Base-by-base conservation (phyloP, 2,797 vertebrate genomes). In the Macrochelys suwanniensis region DNA sequence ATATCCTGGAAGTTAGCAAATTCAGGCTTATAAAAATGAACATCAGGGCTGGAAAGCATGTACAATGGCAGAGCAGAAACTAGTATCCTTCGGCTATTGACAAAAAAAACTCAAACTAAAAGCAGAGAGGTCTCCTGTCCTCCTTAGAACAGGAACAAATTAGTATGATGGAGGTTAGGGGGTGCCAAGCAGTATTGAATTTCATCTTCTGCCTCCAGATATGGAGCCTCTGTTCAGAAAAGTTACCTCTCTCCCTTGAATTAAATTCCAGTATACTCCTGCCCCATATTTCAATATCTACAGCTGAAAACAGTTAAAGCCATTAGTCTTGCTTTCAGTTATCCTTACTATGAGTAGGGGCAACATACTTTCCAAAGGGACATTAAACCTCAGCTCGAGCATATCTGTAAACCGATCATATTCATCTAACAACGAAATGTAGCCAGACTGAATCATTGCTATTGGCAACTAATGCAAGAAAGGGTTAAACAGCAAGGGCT, bases 401-500 rank as follows among this genome's bases (percentile, higher is more conserved):
- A 16, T 10, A n/a, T 65, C 37, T 11, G 7, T 0, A 2, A 90
- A 49, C 1, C 90, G 80, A 9, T 84, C 91, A 93, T 4, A 89
- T 47, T 89, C 91, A 49, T 45, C 84, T 84, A 23, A 10, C 68
- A 23, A 23, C 5, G 68, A 71, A 42, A 25, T 71, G n/a, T 11
- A 42, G n/a, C 65, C 65, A 37, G 33, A 47, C 45, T 15, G 25
- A 76, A 26, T 28, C 11, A 47, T 28, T 76, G 37, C 71, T 13
- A 26, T 23, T 25, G 71, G 25, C 71, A 45, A 13, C 37, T 26
- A 77, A 8, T 47, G 42, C 45, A 28, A 28, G 74, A 26, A 97
- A 78, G 95, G 84, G 97, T 97, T 97, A 97, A 97, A 88, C 85
- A 54, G 74, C 51, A 25, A 77, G 81, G 89, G 47, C 89, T 85